Percentiles rank a stretch among this genome's conserved stretches.
Evolutionary conservation across 2,113 vertebrate genomes (phyloP).

Genomic region (Mobula hypostoma): DNA sequence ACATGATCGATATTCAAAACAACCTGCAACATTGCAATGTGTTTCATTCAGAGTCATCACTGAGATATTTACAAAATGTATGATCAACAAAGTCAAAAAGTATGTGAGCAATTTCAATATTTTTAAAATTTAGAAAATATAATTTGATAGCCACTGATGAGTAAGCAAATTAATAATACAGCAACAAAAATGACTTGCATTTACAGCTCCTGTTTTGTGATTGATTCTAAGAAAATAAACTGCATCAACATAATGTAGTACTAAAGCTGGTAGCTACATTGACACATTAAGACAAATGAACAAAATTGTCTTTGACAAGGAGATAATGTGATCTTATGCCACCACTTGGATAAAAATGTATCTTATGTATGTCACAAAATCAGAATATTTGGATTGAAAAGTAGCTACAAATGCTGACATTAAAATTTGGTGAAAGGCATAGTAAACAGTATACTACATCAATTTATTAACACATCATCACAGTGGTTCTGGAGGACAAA

Average conservation of each 20-base stretch:
- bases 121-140: not conserved
- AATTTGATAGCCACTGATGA: not conserved
- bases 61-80: not conserved
- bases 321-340: not conserved
- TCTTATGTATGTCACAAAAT: not conserved
- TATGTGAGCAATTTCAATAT: not conserved
- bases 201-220: not conserved
- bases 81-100: not conserved
- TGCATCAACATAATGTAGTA: not conserved
- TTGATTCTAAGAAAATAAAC: not conserved
- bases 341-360: not conserved
- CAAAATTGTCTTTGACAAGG: not conserved
- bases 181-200: not conserved
- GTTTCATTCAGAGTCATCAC: not conserved
- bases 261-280: not conserved
- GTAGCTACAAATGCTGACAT: not conserved
- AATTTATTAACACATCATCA: not conserved
- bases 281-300: conserved; percentile 17
- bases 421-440: not conserved
- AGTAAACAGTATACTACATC: not conserved
- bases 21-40: not conserved
- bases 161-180: not conserved
- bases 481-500: not conserved
- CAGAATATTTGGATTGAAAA: conserved; percentile 8
- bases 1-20: not conserved